Base-by-base conservation (phyloP, 2,888 invertebrate genomes). In the Pteria penguin region DNA sequence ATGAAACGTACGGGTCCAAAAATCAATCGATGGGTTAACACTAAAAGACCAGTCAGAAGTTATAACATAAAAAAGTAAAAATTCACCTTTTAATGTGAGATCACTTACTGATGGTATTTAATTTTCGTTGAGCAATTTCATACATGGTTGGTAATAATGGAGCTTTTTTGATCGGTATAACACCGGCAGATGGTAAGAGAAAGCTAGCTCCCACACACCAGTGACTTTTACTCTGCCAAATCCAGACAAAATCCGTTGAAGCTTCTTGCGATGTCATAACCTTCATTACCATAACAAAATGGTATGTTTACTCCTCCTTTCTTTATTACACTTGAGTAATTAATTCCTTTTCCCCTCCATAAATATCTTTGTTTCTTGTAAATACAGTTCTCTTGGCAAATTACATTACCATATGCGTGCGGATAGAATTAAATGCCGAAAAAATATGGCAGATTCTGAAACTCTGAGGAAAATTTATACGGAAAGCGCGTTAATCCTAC, bases 281-380 rank as follows among this genome's bases (percentile, higher is more conserved):
- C 68, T 54, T 57, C 33, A 68, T 68, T 55, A 57, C 22, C 68
- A 68, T 68, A 68, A 68, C 68, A 68, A 68, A 32, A 55, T 55
- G 4, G 55, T 55, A 57, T 68, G 57, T 68, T 68, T 68, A 57
- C 57, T 68, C 68, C 33, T 57, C 55, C 57, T 33, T 57, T 68
- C 45, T 45, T 45, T 18, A 45, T 45, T 45, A 45, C 45, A 45
- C 45, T 45, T 14, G 8, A 45, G 45, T 45, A 58, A 58, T 58
- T 58, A 58, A 58, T 4, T 4, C 58, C 58, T 2, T 22, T 26
- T 24, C 26, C 24, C 26, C 22, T 58, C n/a, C 58, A 58, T 24
- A 58, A 58, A 45, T 45, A 18, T 45, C 45, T 14, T 45, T 45
- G 45, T 45, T 45, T 45, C 45, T 24, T 26, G 14, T n/a, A 22